phyloP scores from a whole-genome alignment of 2,888 invertebrate species.

The Rugalucina vietnamica region DNA sequence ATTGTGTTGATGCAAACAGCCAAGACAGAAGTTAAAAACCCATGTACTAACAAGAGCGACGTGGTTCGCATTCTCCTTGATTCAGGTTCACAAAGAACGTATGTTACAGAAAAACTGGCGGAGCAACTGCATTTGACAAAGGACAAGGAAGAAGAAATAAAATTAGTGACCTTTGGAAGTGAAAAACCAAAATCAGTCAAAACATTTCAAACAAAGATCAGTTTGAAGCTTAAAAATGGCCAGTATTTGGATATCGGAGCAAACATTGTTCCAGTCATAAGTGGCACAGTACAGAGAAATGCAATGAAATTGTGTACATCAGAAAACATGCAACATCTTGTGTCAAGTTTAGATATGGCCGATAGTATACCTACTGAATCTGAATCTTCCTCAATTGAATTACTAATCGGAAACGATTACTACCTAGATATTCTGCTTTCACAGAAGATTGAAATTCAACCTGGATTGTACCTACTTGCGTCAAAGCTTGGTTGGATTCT shows the following conservation, averaged over 20 bases:
- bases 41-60: background rate
- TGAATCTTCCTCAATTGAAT: conserved; percentile 24
- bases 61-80: conserved; percentile 28
- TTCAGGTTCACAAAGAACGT: conserved; percentile 42
- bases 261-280: conserved; percentile 42
- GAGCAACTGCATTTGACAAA: background rate
- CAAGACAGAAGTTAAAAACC: background rate
- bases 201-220: conserved; percentile 12
- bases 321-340: background rate
- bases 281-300: conserved; percentile 21
- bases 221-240: conserved; percentile 30
- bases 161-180: conserved; percentile 36
- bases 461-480: conserved; percentile 33
- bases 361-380: conserved; percentile 20
- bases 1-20: background rate
- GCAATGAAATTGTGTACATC: background rate
- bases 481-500: no score
- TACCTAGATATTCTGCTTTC: conserved; percentile 28
- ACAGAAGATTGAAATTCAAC: conserved; percentile 26
- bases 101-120: conserved; percentile 30
- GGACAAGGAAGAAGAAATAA: conserved; percentile 25
- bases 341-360: conserved; percentile 17
- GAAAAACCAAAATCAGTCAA: conserved; percentile 25
- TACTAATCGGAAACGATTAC: conserved; percentile 35
- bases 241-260: conserved; percentile 14